Evolutionary conservation across 2,113 vertebrate genomes (phyloP).

Genomic region (Myotis yumanensis): DNA sequence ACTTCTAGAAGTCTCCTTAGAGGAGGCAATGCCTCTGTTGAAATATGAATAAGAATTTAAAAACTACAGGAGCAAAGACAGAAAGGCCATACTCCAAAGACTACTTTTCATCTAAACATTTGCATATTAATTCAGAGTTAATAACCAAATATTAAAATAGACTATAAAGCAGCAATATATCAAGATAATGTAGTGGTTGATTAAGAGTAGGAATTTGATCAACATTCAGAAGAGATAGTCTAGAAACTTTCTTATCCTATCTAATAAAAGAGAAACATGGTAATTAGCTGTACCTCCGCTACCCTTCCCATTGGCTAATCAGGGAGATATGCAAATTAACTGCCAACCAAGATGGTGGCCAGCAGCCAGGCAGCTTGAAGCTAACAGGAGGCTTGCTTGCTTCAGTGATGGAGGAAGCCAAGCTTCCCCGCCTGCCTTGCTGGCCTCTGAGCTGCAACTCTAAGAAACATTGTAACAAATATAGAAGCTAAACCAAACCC

Average conservation of each 20-base stretch:
- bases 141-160: neutral
- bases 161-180: neutral
- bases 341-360: too few species aligned
- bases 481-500: too few species aligned
- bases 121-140: neutral
- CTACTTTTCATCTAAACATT: neutral
- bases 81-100: neutral
- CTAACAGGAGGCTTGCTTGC: too few species aligned
- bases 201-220: neutral
- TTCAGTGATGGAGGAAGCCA: too few species aligned
- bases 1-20: neutral
- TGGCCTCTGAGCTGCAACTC: too few species aligned
- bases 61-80: neutral
- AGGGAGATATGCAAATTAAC: too few species aligned
- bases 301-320: too few species aligned
- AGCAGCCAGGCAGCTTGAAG: too few species aligned
- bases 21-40: neutral
- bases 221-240: neutral
- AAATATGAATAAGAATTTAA: neutral
- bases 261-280: too few species aligned
- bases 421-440: too few species aligned
- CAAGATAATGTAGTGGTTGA: neutral
- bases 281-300: too few species aligned
- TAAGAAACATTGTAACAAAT: too few species aligned
- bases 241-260: neutral